Base-by-base conservation (phyloP, 1,140 invertebrate species). In the Microplitis mediator region DNA sequence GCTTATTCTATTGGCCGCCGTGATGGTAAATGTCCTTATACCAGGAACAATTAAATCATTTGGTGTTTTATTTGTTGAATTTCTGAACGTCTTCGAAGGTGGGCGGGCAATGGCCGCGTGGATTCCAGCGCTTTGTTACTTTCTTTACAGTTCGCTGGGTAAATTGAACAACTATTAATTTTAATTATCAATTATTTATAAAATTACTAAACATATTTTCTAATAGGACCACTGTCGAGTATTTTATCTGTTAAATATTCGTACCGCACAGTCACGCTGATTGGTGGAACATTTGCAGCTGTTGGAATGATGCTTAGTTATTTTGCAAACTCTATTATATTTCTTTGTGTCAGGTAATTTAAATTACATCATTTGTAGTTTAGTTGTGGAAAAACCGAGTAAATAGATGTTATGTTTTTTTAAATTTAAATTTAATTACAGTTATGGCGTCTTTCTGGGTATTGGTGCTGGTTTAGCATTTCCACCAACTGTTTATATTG, bases 191-290 rank as follows among this genome's bases (percentile, higher is more conserved):
- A 56, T 67, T 65, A 52, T n/a, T 56, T 39, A 66, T 65, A 32
- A 13, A 50, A 65, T 45, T 9, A 61, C 69, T 50, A 35, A 71
- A 66, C 58, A n/a, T 76, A 75, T 62, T 76, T 76, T 56, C 77
- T 91, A 83, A 75, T 88, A 92, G 97, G 96, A 78, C 96, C 96
- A 13, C 84, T 98, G 58, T 96, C 96, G 13, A 95, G 95, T 81
- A 92, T 95, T 76, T 87, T 98, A 54, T 96, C 95, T 0, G 93
- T 95, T 60, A 94, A 93, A 81, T 97, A 93, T 89, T 97, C 96
- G 31, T 98, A 97, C 84, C 88, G 94, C n/a, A 94, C 92, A 8
- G 94, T 97, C 14, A 96, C 95, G 4, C 90, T 98, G 35, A 88
- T 95, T 4, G 97, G 96, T 16, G 94, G 95, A 5, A 89, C 92